Percentiles rank a stretch among this genome's conserved stretches.
phyloP scores from a whole-genome alignment of 2,888 invertebrate species.

The Agrochola litura region DNA sequence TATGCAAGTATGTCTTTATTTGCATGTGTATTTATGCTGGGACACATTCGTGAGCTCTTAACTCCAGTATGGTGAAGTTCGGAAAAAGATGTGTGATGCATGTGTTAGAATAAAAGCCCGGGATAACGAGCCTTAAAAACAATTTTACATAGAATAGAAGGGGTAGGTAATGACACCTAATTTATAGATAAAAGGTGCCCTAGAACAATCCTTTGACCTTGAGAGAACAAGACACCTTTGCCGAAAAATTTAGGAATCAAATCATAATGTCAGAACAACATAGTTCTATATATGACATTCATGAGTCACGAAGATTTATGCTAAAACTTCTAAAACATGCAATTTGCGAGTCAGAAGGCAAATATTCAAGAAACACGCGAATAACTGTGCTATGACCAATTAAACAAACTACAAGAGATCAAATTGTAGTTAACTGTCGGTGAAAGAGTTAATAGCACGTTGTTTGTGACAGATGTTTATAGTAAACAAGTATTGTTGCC shows the following conservation, averaged over 20 bases:
- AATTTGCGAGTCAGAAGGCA: slow-evolving; percentile 25
- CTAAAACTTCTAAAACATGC: slow-evolving; percentile 29
- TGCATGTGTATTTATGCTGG: background rate
- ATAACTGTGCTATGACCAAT: slow-evolving; percentile 23
- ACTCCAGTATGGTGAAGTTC: background rate
- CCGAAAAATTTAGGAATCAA: background rate
- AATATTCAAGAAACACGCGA: slow-evolving; percentile 48
- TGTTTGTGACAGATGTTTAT: slow-evolving; percentile 44
- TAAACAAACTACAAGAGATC: slow-evolving; percentile 31
- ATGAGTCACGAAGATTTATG: slow-evolving; percentile 32
- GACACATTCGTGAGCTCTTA: background rate
- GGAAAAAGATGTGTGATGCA: background rate
- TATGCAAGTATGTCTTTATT: slow-evolving; percentile 1
- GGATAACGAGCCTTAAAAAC: background rate
- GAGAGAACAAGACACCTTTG: background rate
- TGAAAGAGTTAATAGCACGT: slow-evolving; percentile 33
- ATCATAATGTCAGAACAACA: background rate
- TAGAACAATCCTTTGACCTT: background rate
- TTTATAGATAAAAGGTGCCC: background rate
- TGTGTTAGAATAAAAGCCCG: background rate
- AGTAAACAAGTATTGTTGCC: slow-evolving; percentile 25
- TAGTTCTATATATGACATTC: background rate
- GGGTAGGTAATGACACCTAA: background rate
- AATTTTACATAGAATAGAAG: background rate
- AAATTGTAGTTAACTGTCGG: slow-evolving; percentile 43